Evolutionary conservation across 2,797 vertebrate genomes (phyloP).

Genomic region (Antrozous pallidus): DNA sequence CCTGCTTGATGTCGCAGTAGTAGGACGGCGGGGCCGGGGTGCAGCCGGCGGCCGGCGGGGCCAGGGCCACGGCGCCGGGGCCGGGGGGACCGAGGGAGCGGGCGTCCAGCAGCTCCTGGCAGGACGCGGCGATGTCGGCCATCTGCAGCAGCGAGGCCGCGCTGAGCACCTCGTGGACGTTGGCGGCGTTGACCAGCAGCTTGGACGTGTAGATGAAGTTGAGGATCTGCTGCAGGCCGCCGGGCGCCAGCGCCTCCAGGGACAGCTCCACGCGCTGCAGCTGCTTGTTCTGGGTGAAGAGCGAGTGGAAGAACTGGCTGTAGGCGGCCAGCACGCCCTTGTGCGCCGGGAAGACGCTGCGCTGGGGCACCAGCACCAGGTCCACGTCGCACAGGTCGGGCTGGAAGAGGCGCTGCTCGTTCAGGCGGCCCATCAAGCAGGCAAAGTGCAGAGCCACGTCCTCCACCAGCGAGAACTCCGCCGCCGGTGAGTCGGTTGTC

Average conservation of each 20-base stretch:
- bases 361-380: slow-evolving; percentile 95
- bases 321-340: slow-evolving; percentile 97
- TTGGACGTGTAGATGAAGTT: slow-evolving; percentile 99
- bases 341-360: slow-evolving; percentile 95
- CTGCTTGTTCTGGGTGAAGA: slow-evolving; percentile 97
- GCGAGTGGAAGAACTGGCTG: slow-evolving; percentile 98
- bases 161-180: slow-evolving; percentile 93
- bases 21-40: slow-evolving; percentile 83
- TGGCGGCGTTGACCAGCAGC: slow-evolving; percentile 93
- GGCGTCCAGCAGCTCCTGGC: slow-evolving; percentile 93
- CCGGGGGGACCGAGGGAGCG: slow-evolving; percentile 88
- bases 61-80: slow-evolving; percentile 86
- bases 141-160: slow-evolving; percentile 95
- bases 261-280: slow-evolving; percentile 95
- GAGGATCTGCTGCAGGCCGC: slow-evolving; percentile 97
- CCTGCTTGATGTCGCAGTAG: slow-evolving; percentile 95
- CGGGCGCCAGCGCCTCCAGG: slow-evolving; percentile 92
- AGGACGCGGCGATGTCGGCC: slow-evolving; percentile 94
- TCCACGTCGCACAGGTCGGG: slow-evolving; percentile 96
- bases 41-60: slow-evolving; percentile 79
- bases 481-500: slow-evolving; percentile 93
- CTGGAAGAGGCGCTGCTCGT: slow-evolving; percentile 96
- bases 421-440: slow-evolving; percentile 98
- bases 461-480: slow-evolving; percentile 96
- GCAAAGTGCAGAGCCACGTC: slow-evolving; percentile 96